Percentiles rank a stretch among this genome's conserved stretches.
phyloP scores from a whole-genome alignment of 1,140 invertebrate genomes.

The Macrocentrus cingulum region DNA sequence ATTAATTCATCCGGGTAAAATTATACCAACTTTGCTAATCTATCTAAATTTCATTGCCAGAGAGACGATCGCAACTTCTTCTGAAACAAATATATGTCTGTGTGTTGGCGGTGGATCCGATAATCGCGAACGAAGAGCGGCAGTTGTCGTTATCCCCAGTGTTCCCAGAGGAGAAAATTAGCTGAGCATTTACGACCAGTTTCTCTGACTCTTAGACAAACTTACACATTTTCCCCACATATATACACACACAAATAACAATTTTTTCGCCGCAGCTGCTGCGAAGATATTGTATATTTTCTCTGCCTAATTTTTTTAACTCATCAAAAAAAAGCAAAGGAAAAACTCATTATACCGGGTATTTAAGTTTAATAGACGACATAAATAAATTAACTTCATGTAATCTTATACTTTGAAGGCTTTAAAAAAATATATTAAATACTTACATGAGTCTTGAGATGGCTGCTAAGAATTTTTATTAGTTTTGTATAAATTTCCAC shows the following conservation, averaged over 20 bases:
- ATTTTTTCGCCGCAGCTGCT: neutral
- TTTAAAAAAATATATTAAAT: too few relatives aligned
- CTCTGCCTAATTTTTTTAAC: too few relatives aligned
- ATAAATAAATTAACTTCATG: too few relatives aligned
- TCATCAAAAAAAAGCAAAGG: too few relatives aligned
- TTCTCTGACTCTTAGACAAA: neutral
- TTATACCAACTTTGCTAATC: conserved; percentile 2
- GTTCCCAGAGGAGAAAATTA: conserved; percentile 22
- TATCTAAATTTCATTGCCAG: neutral
- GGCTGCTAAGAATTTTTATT: too few relatives aligned
- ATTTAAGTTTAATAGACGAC: too few relatives aligned
- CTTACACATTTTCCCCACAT: neutral
- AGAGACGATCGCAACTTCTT: conserved; percentile 11
- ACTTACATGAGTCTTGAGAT: too few relatives aligned
- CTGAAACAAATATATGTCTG: conserved; percentile 17
- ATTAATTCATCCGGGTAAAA: neutral
- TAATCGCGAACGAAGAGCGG: conserved; percentile 13
- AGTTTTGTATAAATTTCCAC: too few relatives aligned
- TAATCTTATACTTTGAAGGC: too few relatives aligned
- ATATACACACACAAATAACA: neutral
- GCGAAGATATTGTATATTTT: neutral
- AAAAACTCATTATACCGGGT: too few relatives aligned
- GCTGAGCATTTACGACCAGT: conserved; percentile 18
- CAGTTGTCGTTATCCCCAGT: conserved; percentile 18
- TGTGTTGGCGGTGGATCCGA: conserved; percentile 16